Evolutionary conservation across 2,113 vertebrate genomes (phyloP), one percentile per base, ranked within the genome.

Genomic region (Hemiscyllium ocellatum): DNA sequence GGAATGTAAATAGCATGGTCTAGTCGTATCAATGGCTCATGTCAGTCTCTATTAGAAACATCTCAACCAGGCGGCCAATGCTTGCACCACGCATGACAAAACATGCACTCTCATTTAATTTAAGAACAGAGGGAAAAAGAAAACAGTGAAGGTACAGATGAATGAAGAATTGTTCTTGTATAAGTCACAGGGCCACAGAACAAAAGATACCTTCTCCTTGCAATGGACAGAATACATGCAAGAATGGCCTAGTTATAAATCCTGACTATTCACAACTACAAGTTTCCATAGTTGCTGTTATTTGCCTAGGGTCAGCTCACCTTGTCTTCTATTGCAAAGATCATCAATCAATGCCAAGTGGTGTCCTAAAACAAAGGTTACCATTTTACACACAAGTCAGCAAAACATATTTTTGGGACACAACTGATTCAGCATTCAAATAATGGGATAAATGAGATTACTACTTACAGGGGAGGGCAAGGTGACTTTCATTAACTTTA

Each of bases 281-380:
- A 76, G 96, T 97, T 97, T 96, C 97, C 97, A 97, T 97, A 97
- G 97, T 97, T 97, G 98, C 98, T 50, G 72, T 15, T 47, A 61
- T 96, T 96, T 97, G 89, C 96, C 96, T 96, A 97, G 97, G 97
- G 97, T 97, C 97, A 97, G 97, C 96, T 97, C 97, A 96, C 96
- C 96, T 97, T 97, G 98, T 97, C 97, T 97, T 96, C 96, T 96
- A 97, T 97, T 96, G 96, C 95, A 95, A 96, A 94, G 96, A 97
- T 97, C 97, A 97, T 96, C 97, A 96, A 97, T 97, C 96, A 97
- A 96, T 96, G 97, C 97, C 97, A 97, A 97, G 29, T 61, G 15
- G 4, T 13, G 61, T 61, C 87, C 4, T 29, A 29, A 90, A 29
- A 90, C 87, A 90, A 90, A 90, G 52, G 26, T 61, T 3, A 61